phyloP scores from a whole-genome alignment of 1,140 invertebrate genomes.

The Macrocentrus cingulum region DNA sequence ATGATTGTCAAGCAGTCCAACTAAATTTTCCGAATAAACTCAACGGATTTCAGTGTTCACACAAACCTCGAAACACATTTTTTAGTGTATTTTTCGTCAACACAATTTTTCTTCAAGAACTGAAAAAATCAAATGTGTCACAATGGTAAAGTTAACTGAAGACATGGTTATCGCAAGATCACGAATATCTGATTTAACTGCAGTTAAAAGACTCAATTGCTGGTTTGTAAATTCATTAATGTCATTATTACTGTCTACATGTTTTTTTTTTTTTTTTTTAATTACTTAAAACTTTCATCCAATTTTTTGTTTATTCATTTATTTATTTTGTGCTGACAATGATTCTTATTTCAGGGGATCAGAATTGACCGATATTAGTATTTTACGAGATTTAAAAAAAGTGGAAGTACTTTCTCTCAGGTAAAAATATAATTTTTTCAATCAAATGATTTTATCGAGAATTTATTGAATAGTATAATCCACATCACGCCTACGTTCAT shows the following conservation, averaged over 20 bases:
- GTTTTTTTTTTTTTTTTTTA: background rate
- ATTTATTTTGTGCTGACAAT: slow-evolving; percentile 34
- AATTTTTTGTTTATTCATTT: too few relatives aligned
- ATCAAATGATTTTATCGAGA: too few relatives aligned
- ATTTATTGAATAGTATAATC: too few relatives aligned
- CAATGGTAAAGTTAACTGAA: slow-evolving; percentile 81
- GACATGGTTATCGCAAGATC: slow-evolving; percentile 88
- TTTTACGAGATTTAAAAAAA: slow-evolving; percentile 74
- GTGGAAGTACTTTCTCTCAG: slow-evolving; percentile 81
- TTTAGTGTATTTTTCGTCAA: too few relatives aligned
- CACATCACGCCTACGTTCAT: too few relatives aligned
- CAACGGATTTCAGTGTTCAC: too few relatives aligned
- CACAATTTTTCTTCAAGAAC: too few relatives aligned
- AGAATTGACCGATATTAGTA: slow-evolving; percentile 76
- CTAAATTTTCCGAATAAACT: too few relatives aligned
- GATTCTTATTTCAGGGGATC: slow-evolving; percentile 73
- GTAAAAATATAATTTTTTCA: slow-evolving; percentile 55
- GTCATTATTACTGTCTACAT: slow-evolving; percentile 11
- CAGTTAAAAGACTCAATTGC: slow-evolving; percentile 86
- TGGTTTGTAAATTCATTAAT: slow-evolving; percentile 71
- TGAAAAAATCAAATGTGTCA: slow-evolving; percentile 25
- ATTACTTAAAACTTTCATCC: background rate
- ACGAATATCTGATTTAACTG: slow-evolving; percentile 79
- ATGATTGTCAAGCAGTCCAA: too few relatives aligned
- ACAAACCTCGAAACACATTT: too few relatives aligned